These are phyloP conservation scores for Papilio polyxenes DNA, from an alignment of 1,140 invertebrate genomes.

Conservation along the genomic window DNA sequence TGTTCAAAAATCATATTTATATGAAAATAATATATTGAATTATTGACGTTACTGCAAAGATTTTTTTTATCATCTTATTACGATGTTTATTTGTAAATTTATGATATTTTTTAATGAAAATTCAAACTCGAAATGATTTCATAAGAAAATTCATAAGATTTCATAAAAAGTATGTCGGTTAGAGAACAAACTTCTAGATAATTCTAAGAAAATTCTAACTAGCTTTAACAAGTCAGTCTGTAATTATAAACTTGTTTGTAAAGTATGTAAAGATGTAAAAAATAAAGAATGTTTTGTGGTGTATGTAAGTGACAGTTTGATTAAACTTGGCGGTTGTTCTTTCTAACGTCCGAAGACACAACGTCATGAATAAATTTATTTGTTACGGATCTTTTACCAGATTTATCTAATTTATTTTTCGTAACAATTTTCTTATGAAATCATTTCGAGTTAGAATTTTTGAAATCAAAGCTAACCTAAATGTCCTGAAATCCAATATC, in stretches of 20 bases:
- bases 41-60: not conserved
- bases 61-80: not conserved
- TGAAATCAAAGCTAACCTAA: not conserved
- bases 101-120: no score
- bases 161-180: not conserved
- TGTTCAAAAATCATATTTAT: not conserved
- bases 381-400: not conserved
- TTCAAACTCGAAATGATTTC: no score
- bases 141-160: no score
- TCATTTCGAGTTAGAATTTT: not conserved
- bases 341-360: not conserved
- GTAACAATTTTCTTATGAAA: slow-evolving; percentile 13
- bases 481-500: not conserved
- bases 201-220: not conserved
- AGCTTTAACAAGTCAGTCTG: not conserved
- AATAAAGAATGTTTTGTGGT: not conserved
- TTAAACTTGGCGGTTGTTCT: slow-evolving; percentile 11
- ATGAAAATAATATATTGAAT: not conserved
- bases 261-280: not conserved
- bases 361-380: slow-evolving; percentile 17
- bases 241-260: not conserved
- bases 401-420: slow-evolving; percentile 10
- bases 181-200: not conserved
- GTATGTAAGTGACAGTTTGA: slow-evolving; percentile 12
- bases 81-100: no score